Conservation (phyloP, 1,140 invertebrate genomes). For the Bombus waltoni region DNA sequence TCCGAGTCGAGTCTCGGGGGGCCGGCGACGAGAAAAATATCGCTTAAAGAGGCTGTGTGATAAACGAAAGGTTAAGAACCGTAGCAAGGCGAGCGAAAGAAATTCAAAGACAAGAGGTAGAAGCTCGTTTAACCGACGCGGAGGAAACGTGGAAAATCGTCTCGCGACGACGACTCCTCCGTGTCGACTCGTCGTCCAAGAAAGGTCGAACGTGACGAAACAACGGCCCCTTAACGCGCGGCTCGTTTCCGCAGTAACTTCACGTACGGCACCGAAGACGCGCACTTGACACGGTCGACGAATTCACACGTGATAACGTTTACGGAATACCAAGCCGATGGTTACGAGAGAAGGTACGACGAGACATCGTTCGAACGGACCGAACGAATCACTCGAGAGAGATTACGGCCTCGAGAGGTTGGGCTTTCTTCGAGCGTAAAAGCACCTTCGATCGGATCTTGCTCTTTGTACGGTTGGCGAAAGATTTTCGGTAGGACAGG, state of each 20-base stretch:
- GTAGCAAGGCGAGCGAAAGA: neutral
- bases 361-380: neutral
- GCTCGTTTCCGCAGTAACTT: constrained; percentile 15
- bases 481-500: neutral
- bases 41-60: neutral
- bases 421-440: neutral
- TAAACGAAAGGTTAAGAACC: neutral
- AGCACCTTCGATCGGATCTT: neutral
- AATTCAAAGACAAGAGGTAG: neutral
- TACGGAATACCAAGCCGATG: constrained; percentile 6
- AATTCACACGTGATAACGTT: constrained; percentile 37
- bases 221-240: neutral
- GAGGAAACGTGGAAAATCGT: constrained; percentile 15
- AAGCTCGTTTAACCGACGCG: neutral
- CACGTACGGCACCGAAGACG: constrained; percentile 37
- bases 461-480: neutral
- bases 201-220: constrained; percentile 65
- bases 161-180: neutral
- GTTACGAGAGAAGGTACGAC: neutral
- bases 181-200: constrained; percentile 7
- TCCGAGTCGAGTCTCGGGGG: too few species aligned
- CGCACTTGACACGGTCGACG: constrained; percentile 56
- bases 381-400: constrained; percentile 34
- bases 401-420: constrained; percentile 15
- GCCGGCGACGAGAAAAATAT: neutral